Percentiles rank a stretch among this genome's conserved stretches.
Conservation (phyloP, 2,797 vertebrate genomes). For the Psittacula derbiana region DNA sequence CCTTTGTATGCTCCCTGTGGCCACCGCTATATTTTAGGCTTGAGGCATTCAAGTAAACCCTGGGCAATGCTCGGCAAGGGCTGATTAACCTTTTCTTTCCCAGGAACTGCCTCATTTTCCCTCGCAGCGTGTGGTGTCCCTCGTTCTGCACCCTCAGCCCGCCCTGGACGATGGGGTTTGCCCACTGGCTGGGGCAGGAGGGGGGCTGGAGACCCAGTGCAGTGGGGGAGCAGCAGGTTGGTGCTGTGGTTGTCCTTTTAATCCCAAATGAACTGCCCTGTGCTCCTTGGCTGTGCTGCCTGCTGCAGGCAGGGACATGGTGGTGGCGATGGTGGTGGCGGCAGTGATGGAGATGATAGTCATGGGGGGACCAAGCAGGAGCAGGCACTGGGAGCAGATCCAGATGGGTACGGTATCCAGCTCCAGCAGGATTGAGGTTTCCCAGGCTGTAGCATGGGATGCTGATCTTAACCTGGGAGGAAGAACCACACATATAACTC, state of each 20-base stretch:
- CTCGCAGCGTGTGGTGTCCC: not conserved
- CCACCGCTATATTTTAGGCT: not conserved
- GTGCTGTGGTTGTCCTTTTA: not conserved
- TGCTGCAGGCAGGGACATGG: not conserved
- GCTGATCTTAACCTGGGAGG: not conserved
- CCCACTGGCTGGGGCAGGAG: not conserved
- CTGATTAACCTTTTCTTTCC: constrained; percentile 6
- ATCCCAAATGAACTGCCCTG: not conserved
- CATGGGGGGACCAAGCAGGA: not conserved
- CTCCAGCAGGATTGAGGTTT: not conserved
- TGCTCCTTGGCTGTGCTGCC: not conserved
- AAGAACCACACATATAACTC: not conserved
- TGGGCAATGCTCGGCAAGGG: not conserved
- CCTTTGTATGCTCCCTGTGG: not conserved
- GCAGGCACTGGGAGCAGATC: not conserved
- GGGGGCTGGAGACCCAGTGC: not conserved
- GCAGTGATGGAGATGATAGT: not conserved
- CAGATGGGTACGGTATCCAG: fast-evolving
- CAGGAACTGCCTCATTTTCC: not conserved
- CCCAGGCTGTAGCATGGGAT: not conserved
- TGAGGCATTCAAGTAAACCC: not conserved
- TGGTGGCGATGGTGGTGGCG: no score
- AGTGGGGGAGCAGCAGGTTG: not conserved
- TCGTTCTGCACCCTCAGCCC: not conserved
- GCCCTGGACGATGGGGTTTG: not conserved